A percentile compares a stretch with the other conserved stretches of the same genome.
Conservation (phyloP, 2,797 vertebrate genomes). For the Epinephelus coioides region DNA sequence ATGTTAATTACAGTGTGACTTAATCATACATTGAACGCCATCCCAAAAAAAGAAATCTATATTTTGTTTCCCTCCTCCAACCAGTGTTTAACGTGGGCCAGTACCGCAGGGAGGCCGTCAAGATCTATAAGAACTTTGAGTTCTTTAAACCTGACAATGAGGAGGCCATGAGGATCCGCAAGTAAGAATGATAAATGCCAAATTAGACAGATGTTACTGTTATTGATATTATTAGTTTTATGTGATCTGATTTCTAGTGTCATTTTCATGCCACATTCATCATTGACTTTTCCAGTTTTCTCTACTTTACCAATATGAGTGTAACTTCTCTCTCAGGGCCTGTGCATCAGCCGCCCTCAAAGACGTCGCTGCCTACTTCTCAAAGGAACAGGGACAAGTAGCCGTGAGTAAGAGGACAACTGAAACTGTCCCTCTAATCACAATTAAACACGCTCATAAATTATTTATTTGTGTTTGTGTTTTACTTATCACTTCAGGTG, state of each 20-base stretch:
- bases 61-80: neutral
- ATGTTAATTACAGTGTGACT: neutral
- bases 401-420: slow-evolving; percentile 87
- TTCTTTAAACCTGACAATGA: slow-evolving; percentile 93
- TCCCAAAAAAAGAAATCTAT: neutral
- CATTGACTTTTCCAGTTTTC: slow-evolving; percentile 1
- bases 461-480: neutral
- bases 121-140: slow-evolving; percentile 92
- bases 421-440: slow-evolving; percentile 39
- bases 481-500: neutral
- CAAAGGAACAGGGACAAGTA: slow-evolving; percentile 89
- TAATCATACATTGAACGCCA: neutral
- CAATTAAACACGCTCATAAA: neutral
- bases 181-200: slow-evolving; percentile 73
- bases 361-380: slow-evolving; percentile 89
- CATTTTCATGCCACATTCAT: neutral
- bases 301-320: neutral
- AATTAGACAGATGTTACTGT: neutral
- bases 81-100: slow-evolving; percentile 95
- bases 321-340: slow-evolving; percentile 81
- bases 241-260: neutral
- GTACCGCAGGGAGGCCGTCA: slow-evolving; percentile 92
- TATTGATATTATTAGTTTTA: neutral
- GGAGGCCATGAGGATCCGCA: slow-evolving; percentile 92
- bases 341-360: slow-evolving; percentile 91